Evolutionary conservation across 1,140 invertebrate genomes (phyloP).

Genomic region (Theocolax elegans): DNA sequence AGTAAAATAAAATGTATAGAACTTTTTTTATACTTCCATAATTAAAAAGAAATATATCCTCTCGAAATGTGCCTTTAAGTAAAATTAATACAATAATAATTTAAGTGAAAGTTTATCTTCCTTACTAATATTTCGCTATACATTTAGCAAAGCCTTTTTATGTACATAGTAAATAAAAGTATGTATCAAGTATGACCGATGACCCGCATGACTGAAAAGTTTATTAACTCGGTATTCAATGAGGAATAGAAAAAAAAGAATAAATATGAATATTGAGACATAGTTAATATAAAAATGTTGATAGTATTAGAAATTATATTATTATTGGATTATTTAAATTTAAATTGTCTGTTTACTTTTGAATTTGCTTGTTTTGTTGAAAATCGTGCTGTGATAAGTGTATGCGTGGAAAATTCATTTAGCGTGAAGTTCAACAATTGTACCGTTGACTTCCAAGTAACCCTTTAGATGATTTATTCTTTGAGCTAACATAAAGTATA

Average conservation of each 20-base stretch:
- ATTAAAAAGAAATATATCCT: slow-evolving; percentile 6
- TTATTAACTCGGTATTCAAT: too few relatives aligned
- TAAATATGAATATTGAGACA: slow-evolving; percentile 1
- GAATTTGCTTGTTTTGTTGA: slow-evolving; percentile 53
- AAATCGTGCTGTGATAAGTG: slow-evolving; percentile 63
- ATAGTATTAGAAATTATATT: slow-evolving; percentile 52
- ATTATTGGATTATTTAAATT: slow-evolving; percentile 55
- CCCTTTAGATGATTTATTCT: slow-evolving; percentile 33
- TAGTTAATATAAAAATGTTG: slow-evolving; percentile 49
- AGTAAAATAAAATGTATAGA: too few relatives aligned
- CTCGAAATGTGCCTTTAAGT: slow-evolving; percentile 10
- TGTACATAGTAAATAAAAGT: slow-evolving; percentile 32
- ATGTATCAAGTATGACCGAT: slow-evolving; percentile 14
- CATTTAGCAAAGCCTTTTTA: not conserved
- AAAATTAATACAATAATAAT: slow-evolving; percentile 3
- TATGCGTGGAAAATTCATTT: slow-evolving; percentile 43
- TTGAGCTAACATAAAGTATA: slow-evolving; percentile 37
- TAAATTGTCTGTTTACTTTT: slow-evolving; percentile 43
- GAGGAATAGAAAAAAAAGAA: not conserved
- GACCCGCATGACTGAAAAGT: too few relatives aligned
- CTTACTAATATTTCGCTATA: slow-evolving; percentile 20
- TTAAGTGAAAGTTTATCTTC: not conserved
- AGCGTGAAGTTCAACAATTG: slow-evolving; percentile 43
- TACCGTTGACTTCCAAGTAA: slow-evolving; percentile 40
- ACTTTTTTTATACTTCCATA: not conserved